Conservation (phyloP, 1,140 invertebrate genomes). For the Liolophura sinensis region DNA sequence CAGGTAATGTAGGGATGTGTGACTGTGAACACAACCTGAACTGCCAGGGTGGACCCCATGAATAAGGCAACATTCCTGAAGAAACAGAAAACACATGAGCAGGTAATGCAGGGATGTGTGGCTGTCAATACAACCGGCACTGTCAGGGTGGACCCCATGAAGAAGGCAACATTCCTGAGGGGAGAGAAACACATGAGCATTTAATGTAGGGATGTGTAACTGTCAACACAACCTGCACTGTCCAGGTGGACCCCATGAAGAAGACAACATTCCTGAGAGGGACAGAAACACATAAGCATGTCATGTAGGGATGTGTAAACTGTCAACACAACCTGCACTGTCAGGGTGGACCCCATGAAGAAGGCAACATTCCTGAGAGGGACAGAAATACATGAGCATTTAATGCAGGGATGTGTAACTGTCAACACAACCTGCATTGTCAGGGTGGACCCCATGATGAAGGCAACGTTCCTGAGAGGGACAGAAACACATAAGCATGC, state of each 20-base stretch:
- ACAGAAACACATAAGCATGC: too few relatives aligned
- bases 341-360: conserved; percentile 79
- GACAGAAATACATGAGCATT: too few relatives aligned
- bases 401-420: conserved; percentile 87
- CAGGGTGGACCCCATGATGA: conserved; percentile 82
- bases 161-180: conserved; percentile 77
- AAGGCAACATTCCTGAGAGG: conserved; percentile 77
- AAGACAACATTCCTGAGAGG: conserved; percentile 77
- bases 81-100: too few relatives aligned
- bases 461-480: conserved; percentile 73
- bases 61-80: conserved; percentile 80
- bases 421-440: conserved; percentile 82
- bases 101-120: too few relatives aligned
- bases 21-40: conserved; percentile 81
- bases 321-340: conserved; percentile 79
- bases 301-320: conserved; percentile 80
- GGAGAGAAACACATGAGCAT: too few relatives aligned
- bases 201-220: too few relatives aligned
- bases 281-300: conserved; percentile 11
- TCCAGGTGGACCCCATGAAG: conserved; percentile 80
- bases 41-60: conserved; percentile 78
- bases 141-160: conserved; percentile 77
- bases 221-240: conserved; percentile 80
- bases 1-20: too few relatives aligned
- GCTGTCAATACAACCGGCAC: conserved; percentile 83